Conservation (phyloP, 2,797 vertebrate genomes). For the Peromyscus melanophrys region DNA sequence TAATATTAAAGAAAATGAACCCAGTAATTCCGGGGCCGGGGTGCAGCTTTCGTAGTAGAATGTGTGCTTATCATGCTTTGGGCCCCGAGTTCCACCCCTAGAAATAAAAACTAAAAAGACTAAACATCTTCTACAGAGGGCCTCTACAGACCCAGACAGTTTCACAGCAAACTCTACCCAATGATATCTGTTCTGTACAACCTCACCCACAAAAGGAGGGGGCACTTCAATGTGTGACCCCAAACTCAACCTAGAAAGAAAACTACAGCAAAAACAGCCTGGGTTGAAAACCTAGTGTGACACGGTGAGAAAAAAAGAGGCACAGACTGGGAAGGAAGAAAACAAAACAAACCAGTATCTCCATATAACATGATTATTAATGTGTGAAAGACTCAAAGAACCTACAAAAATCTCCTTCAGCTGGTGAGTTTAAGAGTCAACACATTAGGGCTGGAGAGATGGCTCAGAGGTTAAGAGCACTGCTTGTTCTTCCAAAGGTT, state of each 20-base stretch:
- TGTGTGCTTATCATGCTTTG: background rate
- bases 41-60: background rate
- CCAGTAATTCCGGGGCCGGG: background rate
- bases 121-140: conserved; percentile 38
- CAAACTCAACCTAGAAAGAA: background rate
- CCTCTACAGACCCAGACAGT: background rate
- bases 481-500: no score
- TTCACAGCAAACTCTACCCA: background rate
- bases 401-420: conserved; percentile 26
- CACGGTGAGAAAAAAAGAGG: conserved; percentile 28
- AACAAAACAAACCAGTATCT: background rate
- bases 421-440: conserved; percentile 26
- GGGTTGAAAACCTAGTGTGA: background rate
- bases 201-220: background rate
- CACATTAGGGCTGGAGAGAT: background rate
- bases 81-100: background rate
- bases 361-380: background rate
- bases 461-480: no score
- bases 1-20: background rate
- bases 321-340: background rate
- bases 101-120: background rate
- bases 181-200: background rate
- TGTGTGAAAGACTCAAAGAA: conserved; percentile 6
- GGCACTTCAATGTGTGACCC: background rate
- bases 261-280: background rate